Evolutionary conservation across 2,797 vertebrate genomes (phyloP).

Genomic region (Oreonectes daqikongensis): DNA sequence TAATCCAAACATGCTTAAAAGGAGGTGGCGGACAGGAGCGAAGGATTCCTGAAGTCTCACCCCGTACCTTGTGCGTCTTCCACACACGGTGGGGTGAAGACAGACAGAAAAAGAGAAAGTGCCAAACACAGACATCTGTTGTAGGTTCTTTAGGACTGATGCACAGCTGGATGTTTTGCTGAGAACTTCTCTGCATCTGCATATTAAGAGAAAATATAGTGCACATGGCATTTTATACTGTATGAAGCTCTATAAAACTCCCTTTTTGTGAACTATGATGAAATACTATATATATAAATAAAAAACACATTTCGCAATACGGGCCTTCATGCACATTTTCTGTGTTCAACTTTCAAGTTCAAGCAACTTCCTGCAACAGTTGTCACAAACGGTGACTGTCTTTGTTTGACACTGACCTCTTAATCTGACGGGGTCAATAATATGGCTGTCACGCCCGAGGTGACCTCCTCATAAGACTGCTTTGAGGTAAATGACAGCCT

Average conservation of each 20-base stretch:
- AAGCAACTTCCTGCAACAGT: not conserved
- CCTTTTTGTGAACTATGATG: not conserved
- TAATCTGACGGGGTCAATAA: not conserved
- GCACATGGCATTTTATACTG: too few relatives aligned
- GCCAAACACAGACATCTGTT: conserved; percentile 18
- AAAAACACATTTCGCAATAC: too few relatives aligned
- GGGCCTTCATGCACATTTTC: not conserved
- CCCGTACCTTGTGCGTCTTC: not conserved
- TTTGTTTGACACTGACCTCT: conserved; percentile 5
- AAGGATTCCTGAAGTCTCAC: conserved; percentile 34
- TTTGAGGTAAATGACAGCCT: conserved; percentile 1
- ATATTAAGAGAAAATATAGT: too few relatives aligned
- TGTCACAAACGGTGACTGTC: not conserved
- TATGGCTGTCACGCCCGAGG: not conserved
- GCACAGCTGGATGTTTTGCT: conserved; percentile 12
- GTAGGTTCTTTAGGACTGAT: conserved; percentile 10
- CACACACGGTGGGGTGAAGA: conserved; percentile 13
- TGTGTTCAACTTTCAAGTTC: not conserved
- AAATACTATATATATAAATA: too few relatives aligned
- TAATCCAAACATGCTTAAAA: conserved; percentile 48
- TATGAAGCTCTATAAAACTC: too few relatives aligned
- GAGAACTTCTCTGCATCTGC: too few relatives aligned
- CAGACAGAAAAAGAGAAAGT: conserved; percentile 7
- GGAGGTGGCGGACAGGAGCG: conserved; percentile 22
- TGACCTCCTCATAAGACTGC: not conserved